Base-by-base conservation (phyloP, 2,888 invertebrate species). In the Melieria picta region DNA sequence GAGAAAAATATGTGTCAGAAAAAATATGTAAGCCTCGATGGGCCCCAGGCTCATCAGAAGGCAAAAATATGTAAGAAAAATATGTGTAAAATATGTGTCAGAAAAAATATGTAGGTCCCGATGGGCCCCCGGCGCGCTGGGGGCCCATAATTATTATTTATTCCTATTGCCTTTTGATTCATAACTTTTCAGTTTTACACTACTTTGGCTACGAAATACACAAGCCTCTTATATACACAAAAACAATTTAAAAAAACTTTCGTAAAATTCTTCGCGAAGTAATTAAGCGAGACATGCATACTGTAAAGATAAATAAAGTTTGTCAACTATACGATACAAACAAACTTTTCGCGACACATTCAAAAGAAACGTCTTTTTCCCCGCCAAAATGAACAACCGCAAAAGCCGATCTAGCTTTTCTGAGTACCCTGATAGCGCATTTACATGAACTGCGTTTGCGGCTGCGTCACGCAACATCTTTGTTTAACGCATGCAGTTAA, bases 241-340 rank as follows among this genome's bases (percentile, higher is more conserved):
- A 50, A 50, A 50, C 11, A 11, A 50, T 50, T 50, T 50, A 1
- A 50, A 50, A 50, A 50, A 50, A 50, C 50, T 50, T 50, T 50
- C 11, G 50, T 50, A 50, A 50, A 50, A 50, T 50, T 50, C 50
- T 50, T 50, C 50, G 50, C 50, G 50, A 50, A 50, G 50, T 11
- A 50, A 50, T 50, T 50, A 50, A 50, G 50, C 50, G 50, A 50
- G 50, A 50, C 50, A 50, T 50, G 50, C 50, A 50, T 50, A 50
- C 50, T 50, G 50, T 50, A 50, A 50, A 50, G 50, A 50, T 50
- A 10, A 7, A 50, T 50, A 7, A 50, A 50, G 50, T 50, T 50
- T 50, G 50, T 50, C 50, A 50, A 50, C 50, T 50, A 11, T 50
- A 50, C 50, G 50, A 11, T 50, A 50, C 50, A 11, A 50, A 50